Evolutionary conservation across 1,140 invertebrate genomes (phyloP).

Genomic region (Eupristina koningsbergeri): DNA sequence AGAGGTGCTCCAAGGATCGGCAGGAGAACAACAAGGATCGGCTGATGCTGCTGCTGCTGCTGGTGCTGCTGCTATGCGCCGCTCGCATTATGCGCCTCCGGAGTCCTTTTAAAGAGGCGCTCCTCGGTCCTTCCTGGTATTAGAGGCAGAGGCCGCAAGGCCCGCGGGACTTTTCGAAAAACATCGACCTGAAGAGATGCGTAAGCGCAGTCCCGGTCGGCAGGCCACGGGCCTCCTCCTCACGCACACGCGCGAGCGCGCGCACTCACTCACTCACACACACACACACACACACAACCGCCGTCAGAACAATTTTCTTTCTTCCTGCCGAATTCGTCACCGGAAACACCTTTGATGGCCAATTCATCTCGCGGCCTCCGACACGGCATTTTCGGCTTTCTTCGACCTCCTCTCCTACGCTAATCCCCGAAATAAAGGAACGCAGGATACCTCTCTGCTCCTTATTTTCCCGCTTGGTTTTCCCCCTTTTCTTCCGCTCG

Average conservation of each 20-base stretch:
- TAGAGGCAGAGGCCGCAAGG: slow-evolving; percentile 49
- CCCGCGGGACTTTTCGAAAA: slow-evolving; percentile 50
- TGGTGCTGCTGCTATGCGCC: slow-evolving; percentile 7
- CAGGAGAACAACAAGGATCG: slow-evolving; percentile 35
- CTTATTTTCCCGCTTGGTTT: no score
- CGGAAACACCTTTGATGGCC: neutral
- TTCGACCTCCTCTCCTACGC: no score
- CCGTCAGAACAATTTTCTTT: slow-evolving; percentile 43
- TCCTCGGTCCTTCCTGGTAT: slow-evolving; percentile 50
- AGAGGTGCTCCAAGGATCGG: slow-evolving; percentile 40
- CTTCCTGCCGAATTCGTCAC: slow-evolving; percentile 23
- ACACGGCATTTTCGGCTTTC: neutral
- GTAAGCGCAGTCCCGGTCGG: no score
- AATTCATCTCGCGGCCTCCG: neutral
- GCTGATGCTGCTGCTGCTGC: no score
- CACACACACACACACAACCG: neutral
- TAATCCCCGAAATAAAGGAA: neutral
- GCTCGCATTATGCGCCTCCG: slow-evolving; percentile 30
- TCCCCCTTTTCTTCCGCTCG: neutral
- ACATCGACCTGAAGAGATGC: slow-evolving; percentile 30
- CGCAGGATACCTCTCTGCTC: no score
- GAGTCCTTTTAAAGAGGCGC: slow-evolving; percentile 51
- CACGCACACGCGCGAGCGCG: neutral
- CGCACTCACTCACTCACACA: neutral
- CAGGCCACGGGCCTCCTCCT: no score